Base-by-base conservation (phyloP, 2,888 invertebrate genomes). In the Lamellibrachia columna region DNA sequence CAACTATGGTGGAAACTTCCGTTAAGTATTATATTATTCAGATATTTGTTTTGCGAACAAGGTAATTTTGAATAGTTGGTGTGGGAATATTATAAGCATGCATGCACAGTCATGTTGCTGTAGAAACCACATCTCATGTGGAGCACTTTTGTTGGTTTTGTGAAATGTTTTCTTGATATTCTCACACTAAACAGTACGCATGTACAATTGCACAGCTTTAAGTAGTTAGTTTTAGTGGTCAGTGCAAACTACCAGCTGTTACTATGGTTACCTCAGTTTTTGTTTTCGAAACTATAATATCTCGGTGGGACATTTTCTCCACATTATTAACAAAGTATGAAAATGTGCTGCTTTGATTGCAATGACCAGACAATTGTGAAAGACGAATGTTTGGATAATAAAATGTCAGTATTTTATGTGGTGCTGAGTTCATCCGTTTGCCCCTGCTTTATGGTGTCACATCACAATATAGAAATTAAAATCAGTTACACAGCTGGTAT, bases 81-180 rank as follows among this genome's bases (percentile, higher is more conserved):
- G 8, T 58, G 15, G 58, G 58, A 58, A 75, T 22, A 75, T 75
- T 75, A n/a, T 75, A 75, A 75, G 22, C 75, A 22, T 15, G 75
- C 75, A 6, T 75, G 75, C n/a, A 75, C n/a, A 75, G n/a, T 75
- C 75, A n/a, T 75, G 22, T 75, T 22, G 75, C 6, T 3, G 75
- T 75, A 75, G 75, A 22, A 11, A 55, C 55, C 1, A 22, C 22
- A n/a, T 75, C n/a, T 75, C 75, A 75, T 22, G 75, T 75, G 75
- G 75, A 22, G 75, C 75, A 75, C 75, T 75, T 75, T 75, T 75
- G 75, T 75, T 75, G 75, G 75, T 75, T 75, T 75, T 75, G 75
- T 75, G 75, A 15, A 75, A 75, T 75, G 75, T 75, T 75, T 75
- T 75, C 22, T 75, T 75, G 75, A 75, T 75, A 75, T 75, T 75